Evolutionary conservation across 2,888 invertebrate genomes (phyloP).

Genomic region (Xylota segnis): DNA sequence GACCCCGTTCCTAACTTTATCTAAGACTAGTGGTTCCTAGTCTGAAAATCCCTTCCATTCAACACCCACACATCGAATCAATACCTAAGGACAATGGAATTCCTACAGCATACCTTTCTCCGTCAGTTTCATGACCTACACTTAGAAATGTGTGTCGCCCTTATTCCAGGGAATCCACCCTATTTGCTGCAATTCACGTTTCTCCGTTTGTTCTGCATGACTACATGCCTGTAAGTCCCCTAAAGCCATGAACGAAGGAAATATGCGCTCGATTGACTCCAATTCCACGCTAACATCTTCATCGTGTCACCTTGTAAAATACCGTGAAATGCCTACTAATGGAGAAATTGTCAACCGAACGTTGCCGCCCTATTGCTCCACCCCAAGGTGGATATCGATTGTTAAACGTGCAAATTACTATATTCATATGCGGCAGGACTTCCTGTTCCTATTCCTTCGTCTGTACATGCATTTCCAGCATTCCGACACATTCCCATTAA

Average conservation of each 20-base stretch:
- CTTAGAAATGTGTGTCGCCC: neutral
- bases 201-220: constrained; percentile 38
- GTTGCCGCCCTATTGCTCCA: constrained; percentile 3
- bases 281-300: constrained; percentile 32
- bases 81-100: too few species aligned
- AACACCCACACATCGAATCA: too few species aligned
- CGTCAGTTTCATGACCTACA: neutral
- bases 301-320: constrained; percentile 47
- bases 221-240: constrained; percentile 30
- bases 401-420: constrained; percentile 20
- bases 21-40: too few species aligned
- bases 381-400: constrained; percentile 16
- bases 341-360: constrained; percentile 38
- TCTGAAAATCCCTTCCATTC: too few species aligned
- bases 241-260: constrained; percentile 25
- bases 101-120: too few species aligned
- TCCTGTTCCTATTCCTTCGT: constrained; percentile 2
- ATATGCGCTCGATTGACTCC: constrained; percentile 55
- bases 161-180: neutral
- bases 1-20: too few species aligned
- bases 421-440: neutral
- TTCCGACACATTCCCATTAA: constrained; percentile 6
- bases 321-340: constrained; percentile 47
- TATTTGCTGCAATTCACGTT: constrained; percentile 41
- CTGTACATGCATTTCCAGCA: neutral